phyloP scores from a whole-genome alignment of 2,888 invertebrate species.

The Acronicta leporina region DNA sequence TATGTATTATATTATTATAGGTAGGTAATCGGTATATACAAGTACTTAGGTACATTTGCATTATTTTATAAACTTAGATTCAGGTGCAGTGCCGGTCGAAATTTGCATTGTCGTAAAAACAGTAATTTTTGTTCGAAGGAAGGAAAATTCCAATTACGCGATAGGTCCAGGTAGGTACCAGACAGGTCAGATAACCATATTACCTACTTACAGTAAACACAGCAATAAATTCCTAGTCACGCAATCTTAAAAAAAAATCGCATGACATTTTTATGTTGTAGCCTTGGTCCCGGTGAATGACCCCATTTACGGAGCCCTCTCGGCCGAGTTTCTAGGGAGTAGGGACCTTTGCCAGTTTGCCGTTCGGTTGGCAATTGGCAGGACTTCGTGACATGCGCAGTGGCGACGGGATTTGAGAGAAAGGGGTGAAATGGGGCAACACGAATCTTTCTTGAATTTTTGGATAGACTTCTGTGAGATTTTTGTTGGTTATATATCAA shows the following conservation, averaged over 20 bases:
- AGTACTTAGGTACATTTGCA: too few relatives aligned
- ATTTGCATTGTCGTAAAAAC: too few relatives aligned
- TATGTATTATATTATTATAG: too few relatives aligned
- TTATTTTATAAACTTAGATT: too few relatives aligned
- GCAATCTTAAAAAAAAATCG: slow-evolving; percentile 35
- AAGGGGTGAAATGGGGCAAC: slow-evolving; percentile 19
- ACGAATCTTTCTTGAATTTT: background rate
- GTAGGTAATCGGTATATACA: too few relatives aligned
- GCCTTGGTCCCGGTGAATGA: slow-evolving; percentile 63
- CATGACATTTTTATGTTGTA: slow-evolving; percentile 42
- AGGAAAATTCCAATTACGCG: background rate
- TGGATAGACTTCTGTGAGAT: too few relatives aligned
- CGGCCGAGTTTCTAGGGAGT: slow-evolving; percentile 42
- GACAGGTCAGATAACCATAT: background rate
- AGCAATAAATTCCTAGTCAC: slow-evolving; percentile 10
- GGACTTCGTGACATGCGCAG: slow-evolving; percentile 79
- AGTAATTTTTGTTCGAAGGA: background rate
- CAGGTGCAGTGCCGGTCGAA: too few relatives aligned
- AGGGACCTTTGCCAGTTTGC: slow-evolving; percentile 18
- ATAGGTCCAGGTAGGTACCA: too few relatives aligned
- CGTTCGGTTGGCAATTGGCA: slow-evolving; percentile 46
- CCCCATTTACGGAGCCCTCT: slow-evolving; percentile 55
- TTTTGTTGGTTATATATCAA: too few relatives aligned
- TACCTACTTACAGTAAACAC: background rate
- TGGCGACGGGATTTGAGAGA: slow-evolving; percentile 58